A percentile compares a stretch with the other conserved stretches of the same genome.
Evolutionary conservation across 1,140 invertebrate genomes (phyloP).

Genomic region (Tetranychus cinnabarinus): DNA sequence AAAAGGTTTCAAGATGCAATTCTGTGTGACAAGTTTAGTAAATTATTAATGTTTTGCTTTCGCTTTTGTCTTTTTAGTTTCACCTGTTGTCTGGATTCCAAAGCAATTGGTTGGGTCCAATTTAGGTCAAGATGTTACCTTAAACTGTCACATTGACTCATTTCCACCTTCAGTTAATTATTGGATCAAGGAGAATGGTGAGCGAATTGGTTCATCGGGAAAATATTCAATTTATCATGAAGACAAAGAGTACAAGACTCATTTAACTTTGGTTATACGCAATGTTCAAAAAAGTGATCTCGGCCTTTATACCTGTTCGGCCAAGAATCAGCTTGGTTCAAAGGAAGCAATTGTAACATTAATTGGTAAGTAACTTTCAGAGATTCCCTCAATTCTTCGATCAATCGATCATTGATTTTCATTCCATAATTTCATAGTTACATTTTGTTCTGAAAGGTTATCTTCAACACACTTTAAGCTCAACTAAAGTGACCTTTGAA

Average conservation of each 20-base stretch:
- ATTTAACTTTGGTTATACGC: not conserved
- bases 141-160: constrained; percentile 71
- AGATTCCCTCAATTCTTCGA: too few relatives aligned
- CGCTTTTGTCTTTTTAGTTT: constrained; percentile 31
- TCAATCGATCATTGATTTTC: too few relatives aligned
- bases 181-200: constrained; percentile 50
- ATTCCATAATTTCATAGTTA: too few relatives aligned
- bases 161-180: constrained; percentile 68
- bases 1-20: too few relatives aligned
- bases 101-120: constrained; percentile 67
- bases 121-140: constrained; percentile 50
- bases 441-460: too few relatives aligned
- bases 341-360: constrained; percentile 22
- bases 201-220: not conserved
- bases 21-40: too few relatives aligned
- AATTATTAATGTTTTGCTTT: not conserved
- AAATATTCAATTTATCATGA: not conserved
- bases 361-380: not conserved
- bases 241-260: not conserved
- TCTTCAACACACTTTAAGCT: too few relatives aligned
- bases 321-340: constrained; percentile 46
- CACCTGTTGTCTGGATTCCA: constrained; percentile 61
- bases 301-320: constrained; percentile 62
- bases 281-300: constrained; percentile 53
- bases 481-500: too few relatives aligned